Evolutionary conservation across 2,888 invertebrate species (phyloP).

Genomic region (Lithophane leautieri): DNA sequence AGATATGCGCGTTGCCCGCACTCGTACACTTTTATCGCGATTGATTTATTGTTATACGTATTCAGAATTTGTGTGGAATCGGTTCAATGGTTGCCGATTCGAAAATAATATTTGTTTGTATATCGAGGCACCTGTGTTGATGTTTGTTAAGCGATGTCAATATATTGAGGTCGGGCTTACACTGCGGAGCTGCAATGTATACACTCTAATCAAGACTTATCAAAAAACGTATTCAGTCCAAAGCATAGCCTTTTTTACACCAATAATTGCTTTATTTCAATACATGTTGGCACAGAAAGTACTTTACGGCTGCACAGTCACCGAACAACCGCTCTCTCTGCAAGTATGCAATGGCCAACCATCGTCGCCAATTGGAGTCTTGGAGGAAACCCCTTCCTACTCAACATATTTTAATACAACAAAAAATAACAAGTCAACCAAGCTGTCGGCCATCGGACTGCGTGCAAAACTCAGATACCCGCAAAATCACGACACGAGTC

Average conservation of each 20-base stretch:
- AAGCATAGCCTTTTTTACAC: neutral
- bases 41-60: conserved; percentile 62
- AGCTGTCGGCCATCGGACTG: neutral
- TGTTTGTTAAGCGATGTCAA: conserved; percentile 35
- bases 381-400: neutral
- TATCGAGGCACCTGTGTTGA: conserved; percentile 46
- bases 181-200: neutral
- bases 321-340: neutral
- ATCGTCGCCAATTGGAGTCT: neutral
- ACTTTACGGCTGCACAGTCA: neutral
- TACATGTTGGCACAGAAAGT: neutral
- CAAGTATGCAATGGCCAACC: neutral
- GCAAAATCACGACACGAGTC: neutral
- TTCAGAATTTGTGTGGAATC: conserved; percentile 53
- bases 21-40: conserved; percentile 63
- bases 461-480: neutral
- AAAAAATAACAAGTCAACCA: neutral
- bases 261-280: no score
- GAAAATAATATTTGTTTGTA: conserved; percentile 57
- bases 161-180: neutral
- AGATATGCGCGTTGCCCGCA: conserved; percentile 59
- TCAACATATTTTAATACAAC: neutral
- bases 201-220: neutral
- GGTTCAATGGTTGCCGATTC: conserved; percentile 52
- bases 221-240: neutral